Conservation (phyloP, 2,113 vertebrate genomes). For the Sylvietta virens region DNA sequence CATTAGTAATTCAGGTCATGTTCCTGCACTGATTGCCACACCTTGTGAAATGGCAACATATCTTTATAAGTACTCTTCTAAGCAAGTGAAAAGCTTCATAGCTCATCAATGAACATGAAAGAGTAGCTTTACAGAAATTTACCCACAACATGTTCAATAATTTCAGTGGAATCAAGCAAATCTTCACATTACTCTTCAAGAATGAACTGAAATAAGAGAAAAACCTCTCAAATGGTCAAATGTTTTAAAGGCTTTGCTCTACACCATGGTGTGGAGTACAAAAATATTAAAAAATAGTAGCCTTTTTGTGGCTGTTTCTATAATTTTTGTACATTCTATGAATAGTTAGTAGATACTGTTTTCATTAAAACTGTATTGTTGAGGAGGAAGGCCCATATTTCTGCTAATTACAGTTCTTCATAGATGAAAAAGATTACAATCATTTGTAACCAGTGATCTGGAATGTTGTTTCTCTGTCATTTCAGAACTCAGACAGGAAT, state of each 20-base stretch:
- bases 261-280: background rate
- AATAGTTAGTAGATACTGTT: background rate
- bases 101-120: background rate
- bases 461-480: constrained; percentile 6
- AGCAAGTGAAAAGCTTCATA: constrained; percentile 27
- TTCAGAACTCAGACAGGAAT: background rate
- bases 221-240: background rate
- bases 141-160: background rate
- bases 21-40: constrained; percentile 5
- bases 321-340: background rate
- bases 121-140: background rate
- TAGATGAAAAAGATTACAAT: background rate
- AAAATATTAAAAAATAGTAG: background rate
- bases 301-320: background rate
- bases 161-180: background rate
- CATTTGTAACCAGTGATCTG: background rate
- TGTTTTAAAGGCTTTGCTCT: background rate
- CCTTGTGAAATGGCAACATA: background rate
- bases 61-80: constrained; percentile 38
- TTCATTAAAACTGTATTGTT: background rate
- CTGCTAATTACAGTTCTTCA: background rate
- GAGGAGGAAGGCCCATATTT: background rate
- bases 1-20: constrained; percentile 12
- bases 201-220: background rate
- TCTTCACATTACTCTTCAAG: background rate